Evolutionary conservation across 2,888 invertebrate genomes (phyloP), one percentile per base, ranked within the genome.

Genomic region (Epirrhoe alternata): DNA sequence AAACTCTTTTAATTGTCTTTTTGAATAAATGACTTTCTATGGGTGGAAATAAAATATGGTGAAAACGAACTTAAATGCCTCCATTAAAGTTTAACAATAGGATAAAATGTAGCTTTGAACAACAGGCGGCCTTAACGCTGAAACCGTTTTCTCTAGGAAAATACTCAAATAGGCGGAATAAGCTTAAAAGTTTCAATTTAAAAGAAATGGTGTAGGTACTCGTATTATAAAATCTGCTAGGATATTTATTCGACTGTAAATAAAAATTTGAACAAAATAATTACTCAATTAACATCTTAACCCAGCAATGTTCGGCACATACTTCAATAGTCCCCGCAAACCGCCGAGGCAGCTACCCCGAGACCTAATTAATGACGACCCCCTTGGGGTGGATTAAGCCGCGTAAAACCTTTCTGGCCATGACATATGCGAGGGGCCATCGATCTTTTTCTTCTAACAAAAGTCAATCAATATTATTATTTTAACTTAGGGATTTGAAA

Each of bases 341-440:
- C 88, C 86, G 75, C 82, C 74, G 79, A 74, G 81, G 79, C 81
- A 82, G 81, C 75, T 79, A 80, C 82, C 77, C 77, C 82, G 83
- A 85, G 84, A 85, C 83, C 86, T 89, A 91, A 90, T 90, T 89
- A 90, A 90, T 90, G 87, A 79, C 77, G 75, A 76, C 73, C 85
- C 79, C 76, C 83, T 78, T 66, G 81, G 82, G 86, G 82, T 82
- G 85, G 84, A 90, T 90, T 88, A 88, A 87, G 85, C 85, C 86
- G 75, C 82, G 87, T 89, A 88, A 89, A 91, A 91, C 89, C 89
- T 89, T 87, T 86, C 82, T 85, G 86, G 76, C 81, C 84, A 74
- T 84, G 84, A 86, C 86, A 85, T 83, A 85, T 77, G 79, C 78
- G 78, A 77, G 74, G 71, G 74, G 74, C 76, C 73, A 82, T 82